Conservation (phyloP, 2,797 vertebrate genomes). For the Rhinella marina region DNA sequence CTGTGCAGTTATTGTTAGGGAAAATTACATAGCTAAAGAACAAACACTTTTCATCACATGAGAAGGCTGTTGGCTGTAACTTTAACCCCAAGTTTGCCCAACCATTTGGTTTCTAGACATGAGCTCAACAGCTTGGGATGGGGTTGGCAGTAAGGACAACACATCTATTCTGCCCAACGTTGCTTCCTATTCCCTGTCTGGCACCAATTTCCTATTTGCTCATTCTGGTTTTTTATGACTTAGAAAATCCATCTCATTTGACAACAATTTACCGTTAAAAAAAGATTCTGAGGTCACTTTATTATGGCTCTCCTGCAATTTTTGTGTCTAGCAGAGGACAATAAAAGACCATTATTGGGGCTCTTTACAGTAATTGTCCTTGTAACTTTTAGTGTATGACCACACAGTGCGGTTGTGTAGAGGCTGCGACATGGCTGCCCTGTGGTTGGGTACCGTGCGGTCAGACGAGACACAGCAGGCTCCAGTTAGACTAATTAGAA, state of each 20-base stretch:
- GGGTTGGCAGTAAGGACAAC: conserved; percentile 46
- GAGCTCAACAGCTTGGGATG: conserved; percentile 45
- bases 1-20: not conserved
- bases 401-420: too few relatives aligned
- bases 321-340: not conserved
- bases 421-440: too few relatives aligned
- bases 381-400: not conserved
- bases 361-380: too few relatives aligned
- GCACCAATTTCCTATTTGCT: conserved; percentile 21
- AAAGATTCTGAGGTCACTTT: not conserved
- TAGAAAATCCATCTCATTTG: conserved; percentile 26
- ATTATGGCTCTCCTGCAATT: not conserved
- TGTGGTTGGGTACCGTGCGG: too few relatives aligned
- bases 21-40: not conserved
- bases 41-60: conserved; percentile 16
- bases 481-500: too few relatives aligned
- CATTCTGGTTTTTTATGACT: conserved; percentile 25
- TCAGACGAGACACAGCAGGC: too few relatives aligned
- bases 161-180: conserved; percentile 26
- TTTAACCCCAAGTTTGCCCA: conserved; percentile 38
- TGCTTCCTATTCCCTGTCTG: conserved; percentile 40
- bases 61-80: conserved; percentile 23
- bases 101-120: conserved; percentile 44
- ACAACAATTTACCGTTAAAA: not conserved
- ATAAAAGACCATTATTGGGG: not conserved